Evolutionary conservation across 2,888 invertebrate genomes (phyloP), one percentile per base, ranked within the genome.

Genomic region (Lepas anatifera): DNA sequence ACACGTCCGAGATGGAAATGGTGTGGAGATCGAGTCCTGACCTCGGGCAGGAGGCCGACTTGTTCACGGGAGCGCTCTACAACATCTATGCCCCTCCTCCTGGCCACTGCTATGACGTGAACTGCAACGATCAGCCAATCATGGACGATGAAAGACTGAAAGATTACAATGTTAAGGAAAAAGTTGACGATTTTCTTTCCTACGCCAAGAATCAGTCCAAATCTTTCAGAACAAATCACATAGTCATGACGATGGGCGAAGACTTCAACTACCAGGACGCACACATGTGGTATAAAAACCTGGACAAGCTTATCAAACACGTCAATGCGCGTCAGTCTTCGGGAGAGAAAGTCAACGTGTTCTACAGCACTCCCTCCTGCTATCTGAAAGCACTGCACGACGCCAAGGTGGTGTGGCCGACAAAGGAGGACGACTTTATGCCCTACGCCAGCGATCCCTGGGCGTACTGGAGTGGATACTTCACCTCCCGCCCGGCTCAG

Each of bases 61-160:
- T n/a, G n/a, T 94, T 96, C 76, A 93, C 94, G 0, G 89, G 93
- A 0, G 87, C 88, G 0, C 81, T 95, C 16, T 90, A 84, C 78
- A 92, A 94, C 75, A 86, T 85, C 0, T 95, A 95, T 78, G 85
- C 86, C 0, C 89, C 94, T 0, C 97, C 97, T 0, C 83, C 85
- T 8, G 95, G 95, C 0, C 97, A 95, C 79, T 97, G 97, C 77
- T 98, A 93, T 79, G 97, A 98, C 78, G 83, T 89, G 7, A 82
- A 91, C 0, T 97, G 97, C 77, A 79, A 80, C 0, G 92, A 93
- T 77, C 88, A 89, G 67, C 94, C 94, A 0, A 89, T 96, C 18
- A 87, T 93, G 74, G 95, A 95, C 78, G 91, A 94, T 76, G 83
- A 84, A 0, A 81, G 84, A 29, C 88, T 93, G 67, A 87, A 89